phyloP scores from a whole-genome alignment of 2,797 vertebrate species.

The Intellagama lesueurii region DNA sequence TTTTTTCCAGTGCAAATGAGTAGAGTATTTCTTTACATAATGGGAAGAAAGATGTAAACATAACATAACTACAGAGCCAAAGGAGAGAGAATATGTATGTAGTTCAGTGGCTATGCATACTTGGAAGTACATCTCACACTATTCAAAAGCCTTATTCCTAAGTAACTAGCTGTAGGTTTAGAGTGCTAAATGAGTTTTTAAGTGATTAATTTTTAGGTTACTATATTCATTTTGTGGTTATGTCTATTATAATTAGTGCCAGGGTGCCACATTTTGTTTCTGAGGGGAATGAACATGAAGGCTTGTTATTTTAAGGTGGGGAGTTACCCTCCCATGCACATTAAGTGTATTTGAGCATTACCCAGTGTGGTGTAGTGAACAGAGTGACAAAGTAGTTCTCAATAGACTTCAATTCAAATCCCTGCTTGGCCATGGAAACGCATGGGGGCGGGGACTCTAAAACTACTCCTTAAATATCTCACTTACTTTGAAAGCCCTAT shows the following conservation, averaged over 20 bases:
- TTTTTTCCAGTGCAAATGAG: conserved; percentile 63
- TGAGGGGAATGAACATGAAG: not conserved
- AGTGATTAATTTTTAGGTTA: not conserved
- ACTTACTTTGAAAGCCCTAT: no score
- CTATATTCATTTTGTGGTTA: not conserved
- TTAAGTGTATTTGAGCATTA: no score
- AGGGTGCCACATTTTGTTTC: not conserved
- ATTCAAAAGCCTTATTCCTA: not conserved
- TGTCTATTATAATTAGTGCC: not conserved
- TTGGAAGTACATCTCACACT: not conserved
- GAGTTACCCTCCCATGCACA: not conserved
- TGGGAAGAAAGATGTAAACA: conserved; percentile 17
- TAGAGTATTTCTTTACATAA: conserved; percentile 22
- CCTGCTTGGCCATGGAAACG: no score
- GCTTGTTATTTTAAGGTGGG: not conserved
- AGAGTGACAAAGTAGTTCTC: no score
- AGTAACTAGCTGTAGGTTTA: not conserved
- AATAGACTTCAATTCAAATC: no score
- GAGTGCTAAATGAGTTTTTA: not conserved
- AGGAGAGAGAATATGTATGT: conserved; percentile 34
- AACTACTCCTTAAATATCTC: no score
- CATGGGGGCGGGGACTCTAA: no score
- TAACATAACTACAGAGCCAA: conserved; percentile 62
- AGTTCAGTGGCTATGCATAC: not conserved
- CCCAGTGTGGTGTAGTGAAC: no score